Percentiles rank a stretch among this genome's conserved stretches.
Evolutionary conservation across 2,888 invertebrate genomes (phyloP).

Genomic region (Synanthedon myopaeformis): DNA sequence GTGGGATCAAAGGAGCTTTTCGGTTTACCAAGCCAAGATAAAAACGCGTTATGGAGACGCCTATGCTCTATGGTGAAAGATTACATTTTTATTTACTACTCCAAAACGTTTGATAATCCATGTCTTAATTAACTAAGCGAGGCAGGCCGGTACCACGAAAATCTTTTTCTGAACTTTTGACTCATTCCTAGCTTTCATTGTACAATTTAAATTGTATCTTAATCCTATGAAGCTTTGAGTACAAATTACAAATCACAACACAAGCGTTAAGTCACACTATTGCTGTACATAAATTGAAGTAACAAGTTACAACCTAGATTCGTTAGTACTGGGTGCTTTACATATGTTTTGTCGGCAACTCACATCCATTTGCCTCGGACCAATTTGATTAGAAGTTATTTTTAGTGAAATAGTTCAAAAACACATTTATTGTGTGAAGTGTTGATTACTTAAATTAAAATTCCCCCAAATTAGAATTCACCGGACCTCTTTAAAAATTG

Average conservation of each 20-base stretch:
- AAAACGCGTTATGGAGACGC: conserved; percentile 60
- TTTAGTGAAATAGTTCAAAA: conserved; percentile 24
- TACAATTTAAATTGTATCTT: too few relatives aligned
- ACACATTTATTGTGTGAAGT: conserved; percentile 13
- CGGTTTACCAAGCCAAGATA: conserved; percentile 55
- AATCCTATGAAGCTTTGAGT: too few relatives aligned
- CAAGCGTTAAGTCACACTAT: too few relatives aligned
- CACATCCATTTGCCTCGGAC: conserved; percentile 55
- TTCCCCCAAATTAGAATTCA: conserved; percentile 2
- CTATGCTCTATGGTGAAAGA: conserved; percentile 54
- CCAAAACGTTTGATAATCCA: conserved; percentile 67
- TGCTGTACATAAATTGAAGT: not conserved
- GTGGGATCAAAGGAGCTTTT: conserved; percentile 62
- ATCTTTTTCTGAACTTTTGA: conserved; percentile 9
- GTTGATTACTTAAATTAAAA: conserved; percentile 2
- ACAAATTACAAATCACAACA: too few relatives aligned
- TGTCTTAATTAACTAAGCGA: conserved; percentile 69
- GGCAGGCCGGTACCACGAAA: conserved; percentile 35
- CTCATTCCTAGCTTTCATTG: conserved; percentile 3
- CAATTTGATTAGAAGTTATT: conserved; percentile 51
- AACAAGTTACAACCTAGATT: not conserved
- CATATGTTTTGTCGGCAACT: conserved; percentile 58
- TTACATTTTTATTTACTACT: conserved; percentile 68
- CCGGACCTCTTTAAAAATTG: conserved; percentile 9
- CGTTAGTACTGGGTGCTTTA: conserved; percentile 44